phyloP scores from a whole-genome alignment of 2,888 invertebrate genomes.

The Melanophora roralis region DNA sequence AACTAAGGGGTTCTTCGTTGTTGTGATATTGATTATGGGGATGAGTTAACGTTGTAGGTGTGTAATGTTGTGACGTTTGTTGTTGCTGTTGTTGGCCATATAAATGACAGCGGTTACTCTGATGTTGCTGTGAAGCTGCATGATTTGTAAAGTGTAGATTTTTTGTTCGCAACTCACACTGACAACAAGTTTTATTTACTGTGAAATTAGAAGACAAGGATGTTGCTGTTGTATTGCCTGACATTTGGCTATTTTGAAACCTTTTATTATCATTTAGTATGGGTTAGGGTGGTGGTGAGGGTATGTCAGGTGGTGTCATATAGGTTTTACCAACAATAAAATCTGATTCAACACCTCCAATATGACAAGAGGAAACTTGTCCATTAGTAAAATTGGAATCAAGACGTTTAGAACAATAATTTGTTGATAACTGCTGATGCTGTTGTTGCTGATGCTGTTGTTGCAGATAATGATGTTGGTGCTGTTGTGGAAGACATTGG shows the following conservation, averaged over 20 bases:
- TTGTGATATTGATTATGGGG: constrained; percentile 26
- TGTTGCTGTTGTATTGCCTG: background rate
- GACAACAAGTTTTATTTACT: constrained; percentile 52
- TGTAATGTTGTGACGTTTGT: background rate
- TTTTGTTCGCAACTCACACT: constrained; percentile 55
- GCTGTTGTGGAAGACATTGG: too few relatives aligned
- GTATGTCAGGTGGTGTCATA: constrained; percentile 73
- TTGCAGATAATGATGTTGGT: constrained; percentile 11
- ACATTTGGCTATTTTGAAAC: constrained; percentile 42
- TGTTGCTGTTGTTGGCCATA: constrained; percentile 21
- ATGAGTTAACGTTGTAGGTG: constrained; percentile 1
- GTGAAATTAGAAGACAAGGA: background rate
- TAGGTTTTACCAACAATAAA: constrained; percentile 67
- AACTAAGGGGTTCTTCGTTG: constrained; percentile 45
- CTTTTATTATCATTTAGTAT: constrained; percentile 49
- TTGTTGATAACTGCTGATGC: constrained; percentile 31
- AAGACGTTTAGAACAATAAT: constrained; percentile 55
- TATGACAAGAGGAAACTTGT: constrained; percentile 27
- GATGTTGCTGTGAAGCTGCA: constrained; percentile 42
- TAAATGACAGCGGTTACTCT: constrained; percentile 29
- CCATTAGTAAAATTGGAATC: constrained; percentile 36
- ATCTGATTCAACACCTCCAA: constrained; percentile 35
- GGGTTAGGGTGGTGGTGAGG: constrained; percentile 72
- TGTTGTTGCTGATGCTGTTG: background rate
- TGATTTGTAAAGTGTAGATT: constrained; percentile 40